Evolutionary conservation across 2,888 invertebrate genomes (phyloP), one percentile per base, ranked within the genome.

Genomic region (Thyatira batis): DNA sequence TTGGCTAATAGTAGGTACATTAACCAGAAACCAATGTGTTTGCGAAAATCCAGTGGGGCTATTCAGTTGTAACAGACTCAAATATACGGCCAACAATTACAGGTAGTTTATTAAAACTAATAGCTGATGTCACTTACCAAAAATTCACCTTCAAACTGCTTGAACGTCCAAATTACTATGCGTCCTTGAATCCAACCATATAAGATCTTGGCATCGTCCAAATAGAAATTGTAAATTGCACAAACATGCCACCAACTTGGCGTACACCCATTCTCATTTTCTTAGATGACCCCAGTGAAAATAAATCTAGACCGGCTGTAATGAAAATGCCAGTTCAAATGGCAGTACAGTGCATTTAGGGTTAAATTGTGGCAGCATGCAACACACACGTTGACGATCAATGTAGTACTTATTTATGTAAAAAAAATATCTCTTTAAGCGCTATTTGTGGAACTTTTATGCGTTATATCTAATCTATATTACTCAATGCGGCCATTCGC

Each of bases 251-350:
- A 3, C 60, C 56, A 63, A 60, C 76, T 78, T 71, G 71, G 78
- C 77, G 73, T 64, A 57, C 68, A 63, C 68, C 76, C 71, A 80
- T 80, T 78, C 74, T 72, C 79, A 85, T 85, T 82, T 80, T 80
- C 81, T 80, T 69, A 78, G 80, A 86, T 84, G 82, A 82, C 85
- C 79, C 73, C 63, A 57, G 62, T 69, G 78, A 74, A 71, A 75
- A 82, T 85, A 82, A 83, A 86, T 84, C 72, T 69, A 67, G 66
- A 52, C 60, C 55, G 53, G 58, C 57, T 63, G 78, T 82, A 86
- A 87, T 87, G 80, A 82, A 84, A 84, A 80, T 72, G 76, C 76
- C 78, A 65, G 60, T 60, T 63, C 71, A 65, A 75, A 73, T 67
- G 54, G 63, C 58, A 63, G 74, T 69, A 71, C 56, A 61, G 55